Base-by-base conservation (phyloP, 64 coral and sea anemone species). In the Exaiptasia diaphana region DNA sequence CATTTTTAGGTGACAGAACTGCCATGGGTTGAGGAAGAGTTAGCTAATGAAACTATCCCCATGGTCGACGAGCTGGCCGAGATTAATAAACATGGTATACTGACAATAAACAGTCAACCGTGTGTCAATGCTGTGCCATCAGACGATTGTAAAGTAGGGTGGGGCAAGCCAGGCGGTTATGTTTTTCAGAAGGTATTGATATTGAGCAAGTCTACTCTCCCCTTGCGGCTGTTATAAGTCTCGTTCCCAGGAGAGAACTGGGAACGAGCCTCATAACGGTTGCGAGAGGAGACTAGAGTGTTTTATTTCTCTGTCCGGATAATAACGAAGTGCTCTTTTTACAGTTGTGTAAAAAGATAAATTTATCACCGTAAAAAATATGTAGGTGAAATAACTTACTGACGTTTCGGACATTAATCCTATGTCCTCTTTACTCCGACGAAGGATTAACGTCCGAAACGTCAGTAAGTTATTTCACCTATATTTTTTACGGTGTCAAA, bases 161-260 rank as follows among this genome's bases (percentile, higher is more conserved):
- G 93, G 93, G 93, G 93, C 21, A 45, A 76, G 20, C 77, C 93
- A 35, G 89, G 93, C 30, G 93, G 93, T 5, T 92, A 91, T 29
- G 68, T 97, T 21, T 97, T 91, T 80, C 93, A 97, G 44, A 97
- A 97, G 88, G 93, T 97, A 54, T 4, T n/a, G n/a, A n/a, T n/a
- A n/a, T n/a, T n/a, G n/a, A 14, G 29, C 20, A 5, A 59, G 20
- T 56, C 2, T 6, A 24, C 29, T 25, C n/a, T 22, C 53, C 7
- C n/a, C n/a, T n/a, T n/a, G n/a, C n/a, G n/a, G n/a, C n/a, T n/a
- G n/a, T n/a, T n/a, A n/a, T n/a, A n/a, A n/a, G n/a, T n/a, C n/a
- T n/a, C n/a, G n/a, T n/a, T n/a, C n/a, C n/a, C n/a, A n/a, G n/a
- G n/a, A n/a, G n/a, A n/a, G n/a, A n/a, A n/a, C n/a, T n/a, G n/a